These are phyloP conservation scores for Sesamia inferens DNA, from an alignment of 2,888 invertebrate genomes.

Conservation along the genomic window DNA sequence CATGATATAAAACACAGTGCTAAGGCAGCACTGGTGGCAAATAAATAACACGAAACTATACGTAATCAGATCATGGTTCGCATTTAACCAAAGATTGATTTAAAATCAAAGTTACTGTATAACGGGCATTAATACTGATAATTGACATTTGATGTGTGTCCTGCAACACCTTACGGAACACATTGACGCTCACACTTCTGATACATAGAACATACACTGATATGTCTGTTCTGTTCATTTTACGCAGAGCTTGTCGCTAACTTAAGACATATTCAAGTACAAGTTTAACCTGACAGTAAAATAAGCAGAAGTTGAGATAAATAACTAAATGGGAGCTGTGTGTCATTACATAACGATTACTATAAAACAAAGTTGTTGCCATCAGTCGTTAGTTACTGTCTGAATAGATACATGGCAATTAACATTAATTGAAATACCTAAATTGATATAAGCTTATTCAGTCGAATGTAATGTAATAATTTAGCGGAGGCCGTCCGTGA, in stretches of 20 bases:
- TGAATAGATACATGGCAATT: conserved; percentile 22
- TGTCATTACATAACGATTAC: conserved; percentile 47
- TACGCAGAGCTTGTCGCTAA: conserved; percentile 37
- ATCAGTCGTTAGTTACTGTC: conserved; percentile 41
- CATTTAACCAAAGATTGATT: conserved; percentile 68
- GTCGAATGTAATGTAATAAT: conserved; percentile 44
- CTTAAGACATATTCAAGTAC: conserved; percentile 43
- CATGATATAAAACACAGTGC: conserved; percentile 1
- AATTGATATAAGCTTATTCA: conserved; percentile 48
- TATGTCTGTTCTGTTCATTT: conserved; percentile 45
- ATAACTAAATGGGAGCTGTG: conserved; percentile 35
- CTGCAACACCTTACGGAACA: conserved; percentile 14
- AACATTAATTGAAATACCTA: conserved; percentile 45
- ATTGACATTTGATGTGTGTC: conserved; percentile 28
- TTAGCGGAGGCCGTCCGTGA: conserved; percentile 47
- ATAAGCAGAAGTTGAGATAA: conserved; percentile 29
- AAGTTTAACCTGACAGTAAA: conserved; percentile 36
- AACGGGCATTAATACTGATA: conserved; percentile 68
- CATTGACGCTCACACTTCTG: conserved; percentile 14
- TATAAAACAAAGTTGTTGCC: conserved; percentile 21
- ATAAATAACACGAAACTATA: conserved; percentile 9
- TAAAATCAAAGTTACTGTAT: conserved; percentile 62
- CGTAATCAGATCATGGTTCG: conserved; percentile 47
- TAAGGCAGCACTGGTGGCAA: conserved; percentile 18
- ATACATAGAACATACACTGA: conserved; percentile 24